Evolutionary conservation across 2,888 invertebrate species (phyloP), one percentile per base, ranked within the genome.

Genomic region (Apamea sordens): DNA sequence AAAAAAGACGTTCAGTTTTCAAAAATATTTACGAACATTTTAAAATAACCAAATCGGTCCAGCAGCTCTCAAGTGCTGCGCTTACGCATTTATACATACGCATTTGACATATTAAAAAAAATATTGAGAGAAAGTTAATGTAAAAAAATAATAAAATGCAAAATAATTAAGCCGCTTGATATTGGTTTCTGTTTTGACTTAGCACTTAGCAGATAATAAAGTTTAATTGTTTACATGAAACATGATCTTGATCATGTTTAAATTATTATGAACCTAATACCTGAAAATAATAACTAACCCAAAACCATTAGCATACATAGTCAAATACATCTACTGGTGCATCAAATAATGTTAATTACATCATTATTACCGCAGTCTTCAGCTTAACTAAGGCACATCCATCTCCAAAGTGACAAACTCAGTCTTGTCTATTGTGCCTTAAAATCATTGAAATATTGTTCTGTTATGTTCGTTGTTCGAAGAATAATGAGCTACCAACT

Each of bases 241-340:
- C 7, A 7, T 32, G 44, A 44, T 36, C n/a, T 10, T 24, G 24
- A 28, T 76, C 24, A 10, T 36, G 32, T 65, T 50, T 10, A 65
- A 65, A 56, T 82, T n/a, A 56, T 63, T 36, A 28, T 36, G 21
- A 64, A 56, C 74, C 28, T 41, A 65, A 65, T 53, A 63, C 21
- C 53, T 63, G 11, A 32, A 63, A 65, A 59, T 41, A 18, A 13
- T n/a, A 61, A 80, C 79, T 78, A 80, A 80, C 84, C 59, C 32
- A 67, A 78, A 64, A 65, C 15, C 15, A 32, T 67, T 67, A 15
- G 32, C 24, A 69, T n/a, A 53, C 24, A n/a, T 53, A 61, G 21
- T 71, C 15, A 61, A 63, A 81, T n/a, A n/a, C 6, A 64, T 28
- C 18, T 77, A 24, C 32, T 67, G 50, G n/a, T 80, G 24, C 56